Percentiles rank a stretch among this genome's conserved stretches.
Conservation (phyloP, 2,888 invertebrate species). For the Caenorhabditis doughertyi region DNA sequence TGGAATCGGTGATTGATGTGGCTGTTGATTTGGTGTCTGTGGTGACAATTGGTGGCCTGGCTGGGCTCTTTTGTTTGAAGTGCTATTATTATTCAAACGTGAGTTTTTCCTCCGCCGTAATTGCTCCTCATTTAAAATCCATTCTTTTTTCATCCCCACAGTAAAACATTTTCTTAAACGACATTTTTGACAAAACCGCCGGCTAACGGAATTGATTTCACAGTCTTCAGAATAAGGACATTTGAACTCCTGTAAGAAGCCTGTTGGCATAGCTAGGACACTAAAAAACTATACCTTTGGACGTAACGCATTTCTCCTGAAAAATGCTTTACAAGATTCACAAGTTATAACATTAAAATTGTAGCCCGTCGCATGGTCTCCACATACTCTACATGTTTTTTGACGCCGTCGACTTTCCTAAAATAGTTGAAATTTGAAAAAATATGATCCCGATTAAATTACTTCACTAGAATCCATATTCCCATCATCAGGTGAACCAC, state of each 20-base stretch:
- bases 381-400: conserved; percentile 81
- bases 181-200: conserved; percentile 95
- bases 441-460: background rate
- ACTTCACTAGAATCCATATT: conserved; percentile 63
- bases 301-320: conserved; percentile 93
- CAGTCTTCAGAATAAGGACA: conserved; percentile 82
- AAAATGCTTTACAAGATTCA: conserved; percentile 97
- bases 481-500: conserved; percentile 69
- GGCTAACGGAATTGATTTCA: conserved; percentile 79
- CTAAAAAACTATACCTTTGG: conserved; percentile 86
- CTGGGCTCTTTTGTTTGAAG: conserved; percentile 45
- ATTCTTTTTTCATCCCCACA: conserved; percentile 97
- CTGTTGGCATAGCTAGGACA: background rate
- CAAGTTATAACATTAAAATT: conserved; percentile 82
- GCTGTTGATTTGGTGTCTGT: conserved; percentile 22
- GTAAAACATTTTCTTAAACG: conserved; percentile 93
- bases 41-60: conserved; percentile 55
- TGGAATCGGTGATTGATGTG: conserved; percentile 44
- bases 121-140: conserved; percentile 97
- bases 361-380: conserved; percentile 82
- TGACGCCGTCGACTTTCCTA: conserved; percentile 75
- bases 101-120: conserved; percentile 81
- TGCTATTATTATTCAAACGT: conserved; percentile 76
- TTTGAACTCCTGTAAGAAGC: conserved; percentile 77
- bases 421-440: background rate